These are phyloP conservation scores for Cyclura pinguis DNA, from an alignment of 2,797 vertebrate species.

Conservation along the genomic window DNA sequence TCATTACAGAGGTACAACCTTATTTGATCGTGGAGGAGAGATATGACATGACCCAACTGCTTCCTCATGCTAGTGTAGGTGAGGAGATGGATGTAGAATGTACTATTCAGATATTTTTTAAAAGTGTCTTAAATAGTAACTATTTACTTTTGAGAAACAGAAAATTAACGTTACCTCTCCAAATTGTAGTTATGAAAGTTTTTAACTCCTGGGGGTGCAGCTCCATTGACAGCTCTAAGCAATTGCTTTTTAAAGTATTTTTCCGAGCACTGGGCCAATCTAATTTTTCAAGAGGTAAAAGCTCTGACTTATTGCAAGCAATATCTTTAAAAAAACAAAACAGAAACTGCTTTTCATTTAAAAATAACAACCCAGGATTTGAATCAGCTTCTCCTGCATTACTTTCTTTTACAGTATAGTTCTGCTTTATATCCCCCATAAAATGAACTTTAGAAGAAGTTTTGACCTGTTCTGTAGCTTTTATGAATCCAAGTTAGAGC, in stretches of 20 bases:
- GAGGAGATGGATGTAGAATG: not conserved
- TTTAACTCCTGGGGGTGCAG: not conserved
- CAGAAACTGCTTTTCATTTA: not conserved
- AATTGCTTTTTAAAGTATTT: not conserved
- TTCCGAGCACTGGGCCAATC: not conserved
- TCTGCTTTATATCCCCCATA: constrained; percentile 9
- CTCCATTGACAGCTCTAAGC: not conserved
- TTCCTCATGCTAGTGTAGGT: not conserved
- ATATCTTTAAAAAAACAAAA: not conserved
- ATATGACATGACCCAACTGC: not conserved
- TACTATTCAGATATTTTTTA: not conserved
- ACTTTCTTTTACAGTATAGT: not conserved
- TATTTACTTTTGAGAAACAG: not conserved
- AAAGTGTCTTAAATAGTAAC: not conserved
- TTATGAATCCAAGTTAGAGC: constrained; percentile 34
- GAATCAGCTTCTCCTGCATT: not conserved
- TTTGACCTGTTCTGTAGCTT: constrained; percentile 38
- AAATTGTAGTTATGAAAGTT: no score
- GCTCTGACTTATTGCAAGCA: constrained; percentile 5
- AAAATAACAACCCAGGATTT: not conserved
- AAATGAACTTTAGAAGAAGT: not conserved
- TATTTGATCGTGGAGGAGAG: not conserved
- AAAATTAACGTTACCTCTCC: not conserved
- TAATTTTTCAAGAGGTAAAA: not conserved
- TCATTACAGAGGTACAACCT: not conserved